A percentile compares a stretch with the other conserved stretches of the same genome.
Evolutionary conservation across 2,797 vertebrate genomes (phyloP).

Genomic region (Lutjanus argentimaculatus): DNA sequence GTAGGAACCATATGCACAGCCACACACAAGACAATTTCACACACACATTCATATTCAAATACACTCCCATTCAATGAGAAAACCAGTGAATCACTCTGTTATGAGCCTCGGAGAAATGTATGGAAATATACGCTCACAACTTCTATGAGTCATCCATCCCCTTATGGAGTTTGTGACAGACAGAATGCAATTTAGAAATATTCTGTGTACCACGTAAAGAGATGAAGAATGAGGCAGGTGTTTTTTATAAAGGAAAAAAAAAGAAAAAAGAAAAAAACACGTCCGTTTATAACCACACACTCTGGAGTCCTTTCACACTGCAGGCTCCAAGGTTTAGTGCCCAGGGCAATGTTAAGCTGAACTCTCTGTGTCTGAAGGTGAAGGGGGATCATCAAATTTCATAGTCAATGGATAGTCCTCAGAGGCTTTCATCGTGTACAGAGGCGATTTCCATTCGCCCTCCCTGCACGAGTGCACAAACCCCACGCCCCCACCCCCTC

Average conservation of each 20-base stretch:
- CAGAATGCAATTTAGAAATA: constrained; percentile 72
- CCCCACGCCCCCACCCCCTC: not conserved
- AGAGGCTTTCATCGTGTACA: constrained; percentile 77
- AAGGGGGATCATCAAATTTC: constrained; percentile 81
- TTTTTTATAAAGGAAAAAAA: constrained; percentile 50
- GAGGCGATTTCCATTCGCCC: constrained; percentile 75
- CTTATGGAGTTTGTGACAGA: constrained; percentile 69
- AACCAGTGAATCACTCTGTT: constrained; percentile 71
- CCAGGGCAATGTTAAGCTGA: constrained; percentile 83
- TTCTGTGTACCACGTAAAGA: constrained; percentile 56
- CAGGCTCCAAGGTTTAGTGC: constrained; percentile 80
- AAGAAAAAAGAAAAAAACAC: not conserved
- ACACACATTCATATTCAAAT: constrained; percentile 81
- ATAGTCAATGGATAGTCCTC: constrained; percentile 80
- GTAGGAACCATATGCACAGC: constrained; percentile 60
- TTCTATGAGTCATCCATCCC: constrained; percentile 70
- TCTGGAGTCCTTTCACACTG: constrained; percentile 66
- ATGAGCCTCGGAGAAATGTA: constrained; percentile 68
- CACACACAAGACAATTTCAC: constrained; percentile 68
- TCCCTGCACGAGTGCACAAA: constrained; percentile 45
- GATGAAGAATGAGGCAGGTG: constrained; percentile 71
- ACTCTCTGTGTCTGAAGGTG: constrained; percentile 79
- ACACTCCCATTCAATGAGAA: constrained; percentile 63
- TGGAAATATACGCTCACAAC: constrained; percentile 75
- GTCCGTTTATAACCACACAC: constrained; percentile 49